phyloP scores from a whole-genome alignment of 2,888 invertebrate genomes.

The Latheticus oryzae region DNA sequence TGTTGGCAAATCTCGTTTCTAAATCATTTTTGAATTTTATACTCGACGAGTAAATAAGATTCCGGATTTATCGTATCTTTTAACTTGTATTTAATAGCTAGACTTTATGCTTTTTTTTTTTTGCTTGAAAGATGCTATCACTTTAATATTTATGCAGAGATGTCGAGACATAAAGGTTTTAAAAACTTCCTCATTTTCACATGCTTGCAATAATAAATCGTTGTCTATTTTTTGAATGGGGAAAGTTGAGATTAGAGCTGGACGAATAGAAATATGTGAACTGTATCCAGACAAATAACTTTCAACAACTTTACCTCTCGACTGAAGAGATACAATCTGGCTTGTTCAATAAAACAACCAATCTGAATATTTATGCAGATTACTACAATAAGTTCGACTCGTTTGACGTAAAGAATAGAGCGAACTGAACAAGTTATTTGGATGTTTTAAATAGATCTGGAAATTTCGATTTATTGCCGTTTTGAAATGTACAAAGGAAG shows the following conservation, averaged over 20 bases:
- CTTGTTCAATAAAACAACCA: slow-evolving; percentile 55
- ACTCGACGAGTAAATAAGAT: slow-evolving; percentile 24
- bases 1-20: slow-evolving; percentile 30
- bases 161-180: slow-evolving; percentile 14
- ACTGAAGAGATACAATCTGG: slow-evolving; percentile 56
- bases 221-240: slow-evolving; percentile 19
- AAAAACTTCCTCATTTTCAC: slow-evolving; percentile 22
- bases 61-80: slow-evolving; percentile 18
- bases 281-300: slow-evolving; percentile 47
- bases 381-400: slow-evolving; percentile 56
- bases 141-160: slow-evolving; percentile 14
- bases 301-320: slow-evolving; percentile 53
- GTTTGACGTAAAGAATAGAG: slow-evolving; percentile 49
- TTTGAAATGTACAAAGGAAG: slow-evolving; percentile 43
- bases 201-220: slow-evolving; percentile 15
- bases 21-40: slow-evolving; percentile 34
- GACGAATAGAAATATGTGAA: slow-evolving; percentile 17
- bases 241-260: slow-evolving; percentile 28
- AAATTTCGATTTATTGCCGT: slow-evolving; percentile 51
- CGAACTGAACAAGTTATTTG: slow-evolving; percentile 45
- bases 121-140: slow-evolving; percentile 35
- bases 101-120: slow-evolving; percentile 28
- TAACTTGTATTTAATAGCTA: slow-evolving; percentile 20
- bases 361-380: slow-evolving; percentile 60
- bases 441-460: slow-evolving; percentile 48